Evolutionary conservation across 1,140 invertebrate genomes (phyloP).

Genomic region (Cherax quadricarinatus): DNA sequence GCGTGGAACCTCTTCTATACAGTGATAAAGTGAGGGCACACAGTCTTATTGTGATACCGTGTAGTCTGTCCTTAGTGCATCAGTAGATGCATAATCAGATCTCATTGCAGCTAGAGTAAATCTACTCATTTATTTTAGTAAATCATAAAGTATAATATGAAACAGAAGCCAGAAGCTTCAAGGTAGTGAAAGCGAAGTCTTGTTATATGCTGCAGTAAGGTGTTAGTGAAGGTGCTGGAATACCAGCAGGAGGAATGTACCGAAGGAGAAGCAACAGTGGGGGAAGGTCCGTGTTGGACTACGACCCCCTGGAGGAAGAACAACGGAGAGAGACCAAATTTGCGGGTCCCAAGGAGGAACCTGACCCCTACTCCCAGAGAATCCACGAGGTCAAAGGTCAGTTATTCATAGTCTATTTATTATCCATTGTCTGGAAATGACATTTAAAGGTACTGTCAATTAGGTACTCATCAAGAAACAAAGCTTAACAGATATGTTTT

Average conservation of each 20-base stretch:
- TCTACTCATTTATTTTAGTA: not conserved
- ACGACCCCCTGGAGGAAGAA: constrained; percentile 37
- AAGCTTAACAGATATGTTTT: too few species aligned
- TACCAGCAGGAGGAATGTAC: constrained; percentile 8
- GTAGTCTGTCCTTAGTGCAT: not conserved
- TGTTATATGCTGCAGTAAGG: not conserved
- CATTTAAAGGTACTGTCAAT: not conserved
- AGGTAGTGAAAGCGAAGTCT: not conserved
- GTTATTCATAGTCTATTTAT: not conserved
- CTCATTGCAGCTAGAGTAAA: not conserved
- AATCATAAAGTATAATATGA: not conserved
- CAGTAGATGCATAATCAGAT: not conserved
- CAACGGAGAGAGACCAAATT: not conserved
- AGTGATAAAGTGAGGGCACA: too few species aligned
- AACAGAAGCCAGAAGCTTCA: not conserved
- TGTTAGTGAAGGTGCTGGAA: not conserved
- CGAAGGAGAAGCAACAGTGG: constrained; percentile 30
- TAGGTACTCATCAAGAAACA: too few species aligned
- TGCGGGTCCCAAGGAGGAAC: not conserved
- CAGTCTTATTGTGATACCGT: not conserved
- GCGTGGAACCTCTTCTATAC: too few species aligned
- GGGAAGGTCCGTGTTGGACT: constrained; percentile 29
- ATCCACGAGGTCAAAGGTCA: constrained; percentile 47
- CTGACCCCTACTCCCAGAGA: constrained; percentile 30
- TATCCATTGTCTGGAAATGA: not conserved